phyloP scores from a whole-genome alignment of 2,797 vertebrate species.

The Sebastes matsubarae region DNA sequence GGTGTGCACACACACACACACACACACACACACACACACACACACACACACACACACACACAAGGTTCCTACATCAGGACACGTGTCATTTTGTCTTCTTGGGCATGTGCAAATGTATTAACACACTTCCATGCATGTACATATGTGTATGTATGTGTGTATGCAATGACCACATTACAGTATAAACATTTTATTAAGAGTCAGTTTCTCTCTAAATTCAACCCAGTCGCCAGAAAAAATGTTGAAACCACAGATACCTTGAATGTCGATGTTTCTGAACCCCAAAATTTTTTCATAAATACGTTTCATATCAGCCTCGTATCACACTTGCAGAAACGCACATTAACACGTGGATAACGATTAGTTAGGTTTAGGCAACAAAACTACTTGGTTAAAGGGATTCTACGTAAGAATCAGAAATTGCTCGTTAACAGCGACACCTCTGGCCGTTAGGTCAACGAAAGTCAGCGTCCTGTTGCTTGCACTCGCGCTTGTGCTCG shows the following conservation, averaged over 20 bases:
- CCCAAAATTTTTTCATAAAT: not conserved
- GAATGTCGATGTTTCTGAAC: not conserved
- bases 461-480: no score
- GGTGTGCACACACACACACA: not conserved
- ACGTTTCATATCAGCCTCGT: not conserved
- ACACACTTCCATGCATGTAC: not conserved
- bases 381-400: no score
- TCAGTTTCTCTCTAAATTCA: not conserved
- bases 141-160: not conserved
- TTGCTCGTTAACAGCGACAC: no score
- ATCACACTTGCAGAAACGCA: not conserved
- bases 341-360: no score
- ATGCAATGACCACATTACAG: not conserved
- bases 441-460: no score
- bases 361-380: no score
- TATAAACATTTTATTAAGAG: not conserved
- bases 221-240: not conserved
- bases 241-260: not conserved
- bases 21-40: not conserved
- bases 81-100: not conserved
- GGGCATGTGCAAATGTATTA: not conserved
- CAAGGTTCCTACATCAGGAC: not conserved
- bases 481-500: no score
- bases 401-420: no score
- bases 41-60: slow-evolving; percentile 10